Evolutionary conservation across 2,888 invertebrate species (phyloP), one percentile per base, ranked within the genome.

Genomic region (Tanytarsus gracilentus): DNA sequence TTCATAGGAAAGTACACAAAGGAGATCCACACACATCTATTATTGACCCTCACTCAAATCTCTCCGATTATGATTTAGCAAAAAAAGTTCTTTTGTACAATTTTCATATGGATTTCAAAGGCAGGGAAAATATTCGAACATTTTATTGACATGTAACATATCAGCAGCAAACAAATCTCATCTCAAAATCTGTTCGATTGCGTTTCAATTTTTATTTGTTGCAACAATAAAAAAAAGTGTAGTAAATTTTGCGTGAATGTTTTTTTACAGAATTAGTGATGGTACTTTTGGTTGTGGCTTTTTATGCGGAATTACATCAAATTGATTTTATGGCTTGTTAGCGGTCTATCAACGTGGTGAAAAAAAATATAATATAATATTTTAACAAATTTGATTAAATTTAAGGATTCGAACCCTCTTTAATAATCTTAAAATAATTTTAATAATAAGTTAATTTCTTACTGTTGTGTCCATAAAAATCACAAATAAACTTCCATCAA

Each of bases 81-180:
- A 25, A 55, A 55, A 23, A 27, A 51, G 26, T 40, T 55, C 44
- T 44, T 44, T 44, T 44, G 44, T 40, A 21, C 4, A 44, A 2
- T 21, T 8, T n/a, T 14, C 14, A 11, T 49, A 49, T 49, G 49
- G 49, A 44, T 18, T 18, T 44, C 44, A 44, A 44, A 44, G 2
- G 21, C 40, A 40, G 33, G 18, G 16, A 25, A 33, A 26, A 18
- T 55, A 52, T 9, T 26, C 21, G 29, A 23, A 23, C 36, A 25
- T 55, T 55, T 55, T 55, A 55, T 55, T 55, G 55, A 55, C 55
- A 55, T 55, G 40, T 39, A 36, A 18, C 52, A 52, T 52, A 51
- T 52, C 36, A 33, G 52, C 55, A 36, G 16, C 33, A 55, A 39
- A 55, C 25, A 36, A 14, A 18, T 53, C 18, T 21, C 21, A 14